Percentiles rank a stretch among this genome's conserved stretches.
phyloP scores from a whole-genome alignment of 2,888 invertebrate species.

The Therioaphis trifolii region DNA sequence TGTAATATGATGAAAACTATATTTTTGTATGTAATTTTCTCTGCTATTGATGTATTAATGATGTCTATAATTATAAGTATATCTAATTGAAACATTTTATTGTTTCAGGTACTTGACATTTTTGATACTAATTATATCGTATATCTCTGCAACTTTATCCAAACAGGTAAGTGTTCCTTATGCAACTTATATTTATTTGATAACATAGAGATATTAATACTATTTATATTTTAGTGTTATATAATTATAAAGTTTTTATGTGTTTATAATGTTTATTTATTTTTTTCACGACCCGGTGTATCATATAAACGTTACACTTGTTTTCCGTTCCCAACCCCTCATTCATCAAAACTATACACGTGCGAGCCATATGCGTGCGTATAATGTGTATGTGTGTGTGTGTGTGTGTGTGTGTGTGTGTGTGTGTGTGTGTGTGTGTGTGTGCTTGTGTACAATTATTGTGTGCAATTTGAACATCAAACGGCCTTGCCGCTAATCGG shows the following conservation, averaged over 20 bases:
- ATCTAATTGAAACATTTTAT: background rate
- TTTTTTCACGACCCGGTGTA: background rate
- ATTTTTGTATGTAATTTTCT: no score
- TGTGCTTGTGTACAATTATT: slow-evolving; percentile 17
- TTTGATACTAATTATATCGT: slow-evolving; percentile 46
- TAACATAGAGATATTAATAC: background rate
- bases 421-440: no score
- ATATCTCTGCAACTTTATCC: background rate
- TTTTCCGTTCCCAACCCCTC: slow-evolving; percentile 21
- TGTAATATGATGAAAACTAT: no score
- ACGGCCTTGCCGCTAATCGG: slow-evolving; percentile 53
- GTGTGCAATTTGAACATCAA: slow-evolving; percentile 56
- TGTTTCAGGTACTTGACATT: slow-evolving; percentile 53
- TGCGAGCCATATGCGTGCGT: slow-evolving; percentile 52
- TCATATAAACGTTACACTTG: slow-evolving; percentile 45
- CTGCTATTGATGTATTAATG: no score
- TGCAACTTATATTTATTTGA: background rate
- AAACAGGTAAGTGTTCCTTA: slow-evolving; percentile 27
- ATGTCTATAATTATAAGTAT: no score
- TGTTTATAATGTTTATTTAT: background rate
- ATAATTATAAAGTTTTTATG: background rate
- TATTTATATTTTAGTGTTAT: background rate
- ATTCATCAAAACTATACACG: slow-evolving; percentile 56
- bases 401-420: no score
- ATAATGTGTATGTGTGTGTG: no score